Conservation (phyloP, 1,140 invertebrate species). For the Frieseomelitta varia region DNA sequence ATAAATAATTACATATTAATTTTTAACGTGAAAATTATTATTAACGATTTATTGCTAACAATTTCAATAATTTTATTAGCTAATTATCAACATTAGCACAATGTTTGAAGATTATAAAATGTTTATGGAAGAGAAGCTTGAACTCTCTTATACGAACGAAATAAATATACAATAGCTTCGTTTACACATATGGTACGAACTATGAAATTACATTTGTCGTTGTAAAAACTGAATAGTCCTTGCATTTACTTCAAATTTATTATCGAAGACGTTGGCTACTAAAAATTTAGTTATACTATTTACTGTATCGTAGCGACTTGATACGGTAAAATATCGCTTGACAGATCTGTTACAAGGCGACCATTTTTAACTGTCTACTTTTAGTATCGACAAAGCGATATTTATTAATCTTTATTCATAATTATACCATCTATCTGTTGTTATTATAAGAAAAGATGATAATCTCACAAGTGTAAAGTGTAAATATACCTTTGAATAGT, state of each 20-base stretch:
- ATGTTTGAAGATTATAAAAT: conserved; percentile 33
- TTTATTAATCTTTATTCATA: conserved; percentile 36
- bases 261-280: conserved; percentile 26
- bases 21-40: not conserved
- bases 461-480: conserved; percentile 19
- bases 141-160: conserved; percentile 43
- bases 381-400: conserved; percentile 50
- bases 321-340: conserved; percentile 57
- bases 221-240: not conserved
- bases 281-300: conserved; percentile 53
- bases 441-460: conserved; percentile 23
- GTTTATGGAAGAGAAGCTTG: conserved; percentile 64
- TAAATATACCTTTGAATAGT: conserved; percentile 59
- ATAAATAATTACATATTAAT: not conserved
- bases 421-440: conserved; percentile 16
- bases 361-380: conserved; percentile 68
- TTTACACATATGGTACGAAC: conserved; percentile 56
- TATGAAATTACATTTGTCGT: conserved; percentile 24
- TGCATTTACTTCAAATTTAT: conserved; percentile 64
- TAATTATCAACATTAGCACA: not conserved
- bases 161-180: conserved; percentile 28
- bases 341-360: conserved; percentile 70
- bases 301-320: conserved; percentile 55
- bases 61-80: not conserved
- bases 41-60: no score